Conservation (phyloP, 2,797 vertebrate species). For the Perdix hodgsoniae region DNA sequence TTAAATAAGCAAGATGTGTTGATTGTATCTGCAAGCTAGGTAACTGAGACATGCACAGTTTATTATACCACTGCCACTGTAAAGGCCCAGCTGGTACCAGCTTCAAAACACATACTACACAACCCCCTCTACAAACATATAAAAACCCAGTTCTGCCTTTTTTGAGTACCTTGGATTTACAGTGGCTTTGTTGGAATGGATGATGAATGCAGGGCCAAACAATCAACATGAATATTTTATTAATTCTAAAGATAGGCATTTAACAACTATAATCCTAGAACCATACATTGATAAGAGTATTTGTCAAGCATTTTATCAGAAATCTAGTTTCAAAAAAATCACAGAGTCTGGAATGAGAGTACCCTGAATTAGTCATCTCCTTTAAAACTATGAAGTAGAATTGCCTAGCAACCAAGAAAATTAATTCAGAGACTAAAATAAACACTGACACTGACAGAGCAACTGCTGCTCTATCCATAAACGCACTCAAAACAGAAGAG, state of each 20-base stretch:
- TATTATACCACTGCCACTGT: background rate
- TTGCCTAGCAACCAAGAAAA: slow-evolving; percentile 72
- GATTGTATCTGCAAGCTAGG: background rate
- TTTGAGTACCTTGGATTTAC: background rate
- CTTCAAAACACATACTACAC: background rate
- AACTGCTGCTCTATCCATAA: slow-evolving; percentile 22
- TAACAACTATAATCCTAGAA: background rate
- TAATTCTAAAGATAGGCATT: background rate
- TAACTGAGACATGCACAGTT: background rate
- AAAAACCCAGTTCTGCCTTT: background rate
- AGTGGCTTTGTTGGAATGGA: background rate
- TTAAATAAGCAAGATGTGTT: background rate
- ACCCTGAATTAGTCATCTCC: slow-evolving; percentile 58
- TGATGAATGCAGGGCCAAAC: background rate
- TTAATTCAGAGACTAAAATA: slow-evolving; percentile 72
- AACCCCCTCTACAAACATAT: background rate
- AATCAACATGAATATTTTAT: background rate
- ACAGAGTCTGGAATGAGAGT: slow-evolving; percentile 37
- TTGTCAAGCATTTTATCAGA: slow-evolving; percentile 33
- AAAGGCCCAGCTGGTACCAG: background rate
- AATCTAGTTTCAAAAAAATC: background rate
- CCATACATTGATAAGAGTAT: background rate
- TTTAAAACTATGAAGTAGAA: slow-evolving; percentile 66
- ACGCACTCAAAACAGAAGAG: background rate
- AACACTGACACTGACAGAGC: slow-evolving; percentile 44